phyloP scores from a whole-genome alignment of 2,888 invertebrate species.

The Stenurella melanura region DNA sequence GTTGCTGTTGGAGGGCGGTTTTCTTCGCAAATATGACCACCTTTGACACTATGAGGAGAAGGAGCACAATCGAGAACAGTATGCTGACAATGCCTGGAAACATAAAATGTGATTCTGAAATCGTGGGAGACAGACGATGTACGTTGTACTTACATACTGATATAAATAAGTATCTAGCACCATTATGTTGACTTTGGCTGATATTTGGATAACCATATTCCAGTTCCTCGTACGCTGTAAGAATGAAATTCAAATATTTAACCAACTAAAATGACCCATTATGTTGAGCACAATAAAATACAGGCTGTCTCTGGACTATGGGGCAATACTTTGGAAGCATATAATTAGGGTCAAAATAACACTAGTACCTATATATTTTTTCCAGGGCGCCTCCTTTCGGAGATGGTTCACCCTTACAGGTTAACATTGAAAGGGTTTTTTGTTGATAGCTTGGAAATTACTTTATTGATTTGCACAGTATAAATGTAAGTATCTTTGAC shows the following conservation, averaged over 20 bases:
- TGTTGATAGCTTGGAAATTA: too few relatives aligned
- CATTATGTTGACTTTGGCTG: conserved; percentile 63
- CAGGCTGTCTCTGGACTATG: too few relatives aligned
- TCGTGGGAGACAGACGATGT: neutral
- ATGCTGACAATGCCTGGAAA: conserved; percentile 67
- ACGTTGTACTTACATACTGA: conserved; percentile 68
- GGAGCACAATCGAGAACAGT: conserved; percentile 68
- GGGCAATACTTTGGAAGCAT: too few relatives aligned
- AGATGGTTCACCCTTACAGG: too few relatives aligned
- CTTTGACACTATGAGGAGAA: conserved; percentile 69
- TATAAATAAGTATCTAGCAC: conserved; percentile 69
- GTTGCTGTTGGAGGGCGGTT: conserved; percentile 57
- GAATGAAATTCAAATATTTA: conserved; percentile 4
- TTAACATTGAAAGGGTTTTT: too few relatives aligned
- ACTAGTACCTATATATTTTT: too few relatives aligned
- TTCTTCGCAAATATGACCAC: conserved; percentile 70
- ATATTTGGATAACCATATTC: conserved; percentile 65
- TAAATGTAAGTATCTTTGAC: too few relatives aligned
- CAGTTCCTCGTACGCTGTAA: conserved; percentile 68
- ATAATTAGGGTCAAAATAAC: too few relatives aligned
- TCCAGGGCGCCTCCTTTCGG: too few relatives aligned
- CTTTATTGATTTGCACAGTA: too few relatives aligned
- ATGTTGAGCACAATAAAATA: neutral
- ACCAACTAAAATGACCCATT: too few relatives aligned
- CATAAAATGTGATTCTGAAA: neutral